phyloP scores from a whole-genome alignment of 2,797 vertebrate genomes.

The Falco berigora region DNA sequence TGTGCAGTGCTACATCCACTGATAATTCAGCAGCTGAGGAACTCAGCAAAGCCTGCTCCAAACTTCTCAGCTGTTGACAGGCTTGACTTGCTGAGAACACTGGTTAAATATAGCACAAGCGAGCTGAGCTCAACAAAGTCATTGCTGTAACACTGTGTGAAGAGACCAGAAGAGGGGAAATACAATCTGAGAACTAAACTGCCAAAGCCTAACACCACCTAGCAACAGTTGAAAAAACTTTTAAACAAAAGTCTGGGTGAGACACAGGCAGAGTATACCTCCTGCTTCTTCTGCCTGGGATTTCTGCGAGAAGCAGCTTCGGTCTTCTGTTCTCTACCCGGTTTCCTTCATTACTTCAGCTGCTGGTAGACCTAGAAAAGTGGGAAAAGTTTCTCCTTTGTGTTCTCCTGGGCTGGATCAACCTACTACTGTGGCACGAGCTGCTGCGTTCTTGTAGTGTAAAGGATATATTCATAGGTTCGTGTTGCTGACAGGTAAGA shows the following conservation, averaged over 20 bases:
- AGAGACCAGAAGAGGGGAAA: conserved; percentile 73
- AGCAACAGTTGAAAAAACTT: conserved; percentile 79
- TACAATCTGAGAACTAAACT: conserved; percentile 78
- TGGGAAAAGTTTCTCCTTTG: conserved; percentile 59
- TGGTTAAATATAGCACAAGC: conserved; percentile 92
- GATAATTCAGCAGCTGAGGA: conserved; percentile 89
- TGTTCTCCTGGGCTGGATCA: conserved; percentile 66
- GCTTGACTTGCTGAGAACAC: conserved; percentile 83
- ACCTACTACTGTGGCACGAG: conserved; percentile 10
- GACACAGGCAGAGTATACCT: conserved; percentile 66
- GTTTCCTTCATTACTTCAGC: conserved; percentile 79
- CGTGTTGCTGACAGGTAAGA: conserved; percentile 78
- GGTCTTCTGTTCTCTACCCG: conserved; percentile 60
- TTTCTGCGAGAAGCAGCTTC: conserved; percentile 69
- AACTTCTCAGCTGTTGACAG: conserved; percentile 91
- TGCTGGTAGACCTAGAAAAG: conserved; percentile 66
- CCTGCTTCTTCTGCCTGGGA: conserved; percentile 72
- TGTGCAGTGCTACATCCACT: conserved; percentile 64
- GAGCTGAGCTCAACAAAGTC: conserved; percentile 75
- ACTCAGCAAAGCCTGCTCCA: conserved; percentile 75
- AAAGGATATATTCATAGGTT: conserved; percentile 25
- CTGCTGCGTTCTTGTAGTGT: conserved; percentile 33
- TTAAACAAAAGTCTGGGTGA: conserved; percentile 76
- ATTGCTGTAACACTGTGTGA: conserved; percentile 75
- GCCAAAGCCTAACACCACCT: conserved; percentile 77